phyloP scores from a whole-genome alignment of 2,797 vertebrate genomes.

The Arremon brunneinucha region DNA sequence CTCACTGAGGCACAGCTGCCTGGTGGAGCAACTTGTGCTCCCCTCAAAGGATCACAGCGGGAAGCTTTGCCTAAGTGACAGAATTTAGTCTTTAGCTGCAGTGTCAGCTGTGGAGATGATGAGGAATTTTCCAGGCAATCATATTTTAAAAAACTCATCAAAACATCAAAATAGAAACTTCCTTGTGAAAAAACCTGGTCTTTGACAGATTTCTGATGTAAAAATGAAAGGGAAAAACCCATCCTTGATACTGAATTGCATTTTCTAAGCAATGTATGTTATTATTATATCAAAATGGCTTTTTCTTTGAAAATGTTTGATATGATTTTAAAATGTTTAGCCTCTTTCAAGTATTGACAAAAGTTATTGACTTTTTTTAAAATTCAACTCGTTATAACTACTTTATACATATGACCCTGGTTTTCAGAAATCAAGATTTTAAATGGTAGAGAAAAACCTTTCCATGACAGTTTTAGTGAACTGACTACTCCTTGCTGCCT shows the following conservation, averaged over 20 bases:
- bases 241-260: background rate
- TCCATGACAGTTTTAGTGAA: background rate
- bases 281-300: background rate
- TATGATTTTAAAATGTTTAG: background rate
- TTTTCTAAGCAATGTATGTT: background rate
- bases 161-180: background rate
- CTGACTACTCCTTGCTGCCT: background rate
- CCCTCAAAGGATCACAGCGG: background rate
- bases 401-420: accelerated
- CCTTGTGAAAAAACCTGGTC: background rate
- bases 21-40: background rate
- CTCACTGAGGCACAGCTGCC: accelerated
- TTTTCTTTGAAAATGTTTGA: background rate
- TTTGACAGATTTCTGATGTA: background rate
- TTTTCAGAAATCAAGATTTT: background rate
- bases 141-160: background rate
- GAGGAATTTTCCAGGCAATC: background rate
- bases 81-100: background rate
- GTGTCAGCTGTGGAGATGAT: background rate
- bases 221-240: background rate
- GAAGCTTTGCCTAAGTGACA: background rate
- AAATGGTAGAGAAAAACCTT: background rate
- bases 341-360: background rate
- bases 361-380: background rate
- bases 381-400: background rate